Base-by-base conservation (phyloP, 2,888 invertebrate genomes). In the Apamea anceps region DNA sequence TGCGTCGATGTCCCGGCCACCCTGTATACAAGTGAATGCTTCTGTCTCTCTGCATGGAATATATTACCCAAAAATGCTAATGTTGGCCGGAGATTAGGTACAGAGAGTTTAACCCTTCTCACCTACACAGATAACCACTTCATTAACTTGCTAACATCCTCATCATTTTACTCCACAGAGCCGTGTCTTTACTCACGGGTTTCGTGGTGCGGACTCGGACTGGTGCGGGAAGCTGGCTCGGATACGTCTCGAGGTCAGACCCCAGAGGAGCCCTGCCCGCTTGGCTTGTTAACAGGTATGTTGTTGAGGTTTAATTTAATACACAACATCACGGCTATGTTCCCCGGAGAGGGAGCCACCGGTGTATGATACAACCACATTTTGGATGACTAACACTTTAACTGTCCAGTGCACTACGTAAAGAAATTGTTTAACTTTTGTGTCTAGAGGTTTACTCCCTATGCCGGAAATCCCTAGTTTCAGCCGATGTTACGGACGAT, bases 231-330 rank as follows among this genome's bases (percentile, higher is more conserved):
- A 98, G 98, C 92, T 98, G 98, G 95, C 96, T 99, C 79, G 98
- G 98, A 42, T 99, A 99, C 94, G 98, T 99, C 57, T 98, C 99
- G 2, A 98, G 99, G 91, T 98, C 98, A 8, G 99, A 99, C 95
- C 99, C 99, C 18, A 98, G 98, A 92, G 99, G 99, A 86, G 98
- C 98, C 68, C 96, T 99, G 79, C 99, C 99, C 2, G 98, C 98
- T 13, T 99, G 99, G 99, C 96, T 99, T 80, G 98, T 99, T 68
- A 99, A 99, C 96, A 98, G 96, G 96, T 96, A 86, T 21, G 75
- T 66, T 60, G 2, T 66, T 60, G 2, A 25, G 6, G 12, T 32
- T 67, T 21, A 21, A 37, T 77, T 28, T 28, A n/a, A 18, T 62
- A 13, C 28, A 32, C 18, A 63, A 63, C 18, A 12, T 25, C 25